Conservation (phyloP, 1,140 invertebrate genomes). For the Panagrolaimus sp. region DNA sequence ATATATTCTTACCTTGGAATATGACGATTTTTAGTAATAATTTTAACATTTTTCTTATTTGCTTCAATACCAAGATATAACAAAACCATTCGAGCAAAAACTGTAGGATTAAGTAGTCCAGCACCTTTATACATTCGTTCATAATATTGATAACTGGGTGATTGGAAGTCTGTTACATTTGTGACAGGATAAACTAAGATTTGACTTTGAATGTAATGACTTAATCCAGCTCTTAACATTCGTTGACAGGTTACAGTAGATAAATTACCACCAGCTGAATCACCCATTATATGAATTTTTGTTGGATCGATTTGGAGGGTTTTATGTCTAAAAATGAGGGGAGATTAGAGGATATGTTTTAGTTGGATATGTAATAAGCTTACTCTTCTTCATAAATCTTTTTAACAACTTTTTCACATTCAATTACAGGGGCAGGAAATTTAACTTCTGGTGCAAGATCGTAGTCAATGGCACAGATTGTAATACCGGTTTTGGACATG, state of each 20-base stretch:
- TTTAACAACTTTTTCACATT: conserved; percentile 47
- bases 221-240: conserved; percentile 7
- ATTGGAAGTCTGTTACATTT: conserved; percentile 40
- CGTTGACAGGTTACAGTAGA: conserved; percentile 41
- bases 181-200: conserved; percentile 44
- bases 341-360: neutral
- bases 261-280: conserved; percentile 42
- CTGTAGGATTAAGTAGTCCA: conserved; percentile 38
- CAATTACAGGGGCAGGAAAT: conserved; percentile 48
- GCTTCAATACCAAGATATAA: conserved; percentile 46
- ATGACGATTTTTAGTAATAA: conserved; percentile 41
- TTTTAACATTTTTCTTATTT: conserved; percentile 31
- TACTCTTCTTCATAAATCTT: conserved; percentile 43
- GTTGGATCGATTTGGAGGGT: conserved; percentile 28
- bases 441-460: conserved; percentile 49
- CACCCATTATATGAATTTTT: conserved; percentile 43
- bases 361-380: conserved; percentile 10
- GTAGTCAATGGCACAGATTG: conserved; percentile 52
- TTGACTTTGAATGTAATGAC: conserved; percentile 30
- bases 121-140: conserved; percentile 36
- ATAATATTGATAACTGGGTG: conserved; percentile 43
- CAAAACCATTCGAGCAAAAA: conserved; percentile 38
- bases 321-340: conserved; percentile 15
- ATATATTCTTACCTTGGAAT: conserved; percentile 25
- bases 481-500: conserved; percentile 26